These are phyloP conservation scores for Hemaris fuciformis DNA, from an alignment of 2,888 invertebrate genomes.

Conservation along the genomic window DNA sequence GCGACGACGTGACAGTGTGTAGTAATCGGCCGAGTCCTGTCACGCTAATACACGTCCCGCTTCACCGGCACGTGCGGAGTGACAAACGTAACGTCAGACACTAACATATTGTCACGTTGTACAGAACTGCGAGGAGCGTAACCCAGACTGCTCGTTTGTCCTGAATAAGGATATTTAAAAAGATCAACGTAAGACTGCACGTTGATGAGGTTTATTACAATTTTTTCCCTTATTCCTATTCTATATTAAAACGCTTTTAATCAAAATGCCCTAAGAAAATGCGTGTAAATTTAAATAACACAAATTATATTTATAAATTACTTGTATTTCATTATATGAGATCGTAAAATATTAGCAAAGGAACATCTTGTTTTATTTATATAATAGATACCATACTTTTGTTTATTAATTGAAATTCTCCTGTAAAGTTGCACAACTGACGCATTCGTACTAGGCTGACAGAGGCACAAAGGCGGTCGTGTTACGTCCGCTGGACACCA, in stretches of 20 bases:
- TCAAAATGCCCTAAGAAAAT: too few species aligned
- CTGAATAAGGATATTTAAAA: neutral
- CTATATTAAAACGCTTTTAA: too few species aligned
- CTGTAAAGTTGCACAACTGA: neutral
- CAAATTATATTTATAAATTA: too few species aligned
- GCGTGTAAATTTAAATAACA: too few species aligned
- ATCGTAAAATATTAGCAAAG: too few species aligned
- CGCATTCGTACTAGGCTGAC: neutral
- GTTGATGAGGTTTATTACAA: neutral
- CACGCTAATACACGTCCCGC: constrained; percentile 5
- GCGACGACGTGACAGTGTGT: neutral
- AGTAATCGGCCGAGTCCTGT: neutral
- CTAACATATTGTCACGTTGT: constrained; percentile 1
- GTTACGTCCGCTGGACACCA: constrained; percentile 5
- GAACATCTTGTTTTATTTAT: neutral
- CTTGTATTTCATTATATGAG: too few species aligned
- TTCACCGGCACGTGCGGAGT: neutral
- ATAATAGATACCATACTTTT: too few species aligned
- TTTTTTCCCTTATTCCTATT: neutral
- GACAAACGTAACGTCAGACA: constrained; percentile 3
- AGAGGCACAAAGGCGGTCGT: constrained; percentile 5
- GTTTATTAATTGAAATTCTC: too few species aligned
- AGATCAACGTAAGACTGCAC: too few species aligned
- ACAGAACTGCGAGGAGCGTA: neutral
- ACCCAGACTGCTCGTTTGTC: neutral